Conservation (phyloP, 92 coral and sea anemone species). For the Isaurus tuberculatus region DNA sequence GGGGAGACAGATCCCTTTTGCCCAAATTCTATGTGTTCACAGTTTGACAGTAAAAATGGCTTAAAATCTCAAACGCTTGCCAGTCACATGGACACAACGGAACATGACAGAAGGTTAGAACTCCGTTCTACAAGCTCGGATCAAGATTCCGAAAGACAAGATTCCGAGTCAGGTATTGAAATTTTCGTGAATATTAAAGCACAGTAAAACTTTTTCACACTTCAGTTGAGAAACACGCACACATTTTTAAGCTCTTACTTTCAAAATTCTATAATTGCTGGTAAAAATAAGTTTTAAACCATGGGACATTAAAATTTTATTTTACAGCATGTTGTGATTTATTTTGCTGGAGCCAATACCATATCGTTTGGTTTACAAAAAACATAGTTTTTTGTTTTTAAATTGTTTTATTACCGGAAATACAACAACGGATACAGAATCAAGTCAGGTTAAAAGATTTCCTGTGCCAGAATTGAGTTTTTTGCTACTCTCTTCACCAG, state of each 20-base stretch:
- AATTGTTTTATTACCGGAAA: conserved; percentile 44
- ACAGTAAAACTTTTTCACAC: conserved; percentile 3
- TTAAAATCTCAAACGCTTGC: conserved; percentile 1
- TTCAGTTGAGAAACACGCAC: not conserved
- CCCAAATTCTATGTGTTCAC: conserved; percentile 37
- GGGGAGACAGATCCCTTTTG: conserved; percentile 46
- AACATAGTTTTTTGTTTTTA: not conserved
- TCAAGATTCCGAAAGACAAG: conserved; percentile 80
- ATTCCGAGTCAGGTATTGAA: conserved; percentile 89
- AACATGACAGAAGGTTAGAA: conserved; percentile 48
- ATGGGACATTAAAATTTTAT: conserved; percentile 88
- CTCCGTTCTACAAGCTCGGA: conserved; percentile 60
- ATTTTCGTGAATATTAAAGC: conserved; percentile 40
- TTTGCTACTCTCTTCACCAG: not conserved
- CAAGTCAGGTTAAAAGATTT: not conserved
- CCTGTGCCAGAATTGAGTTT: not conserved
- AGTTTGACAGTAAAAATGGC: conserved; percentile 39
- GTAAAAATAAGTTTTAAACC: conserved; percentile 66
- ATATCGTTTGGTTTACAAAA: not conserved
- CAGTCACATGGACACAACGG: conserved; percentile 45
- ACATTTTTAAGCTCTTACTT: not conserved
- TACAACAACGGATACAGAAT: conserved; percentile 5
- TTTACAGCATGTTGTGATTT: conserved; percentile 30
- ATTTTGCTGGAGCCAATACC: not conserved
- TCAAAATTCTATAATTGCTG: conserved; percentile 32